These are phyloP conservation scores for Scytalopus superciliaris DNA, from an alignment of 2,113 vertebrate genomes.

Conservation along the genomic window DNA sequence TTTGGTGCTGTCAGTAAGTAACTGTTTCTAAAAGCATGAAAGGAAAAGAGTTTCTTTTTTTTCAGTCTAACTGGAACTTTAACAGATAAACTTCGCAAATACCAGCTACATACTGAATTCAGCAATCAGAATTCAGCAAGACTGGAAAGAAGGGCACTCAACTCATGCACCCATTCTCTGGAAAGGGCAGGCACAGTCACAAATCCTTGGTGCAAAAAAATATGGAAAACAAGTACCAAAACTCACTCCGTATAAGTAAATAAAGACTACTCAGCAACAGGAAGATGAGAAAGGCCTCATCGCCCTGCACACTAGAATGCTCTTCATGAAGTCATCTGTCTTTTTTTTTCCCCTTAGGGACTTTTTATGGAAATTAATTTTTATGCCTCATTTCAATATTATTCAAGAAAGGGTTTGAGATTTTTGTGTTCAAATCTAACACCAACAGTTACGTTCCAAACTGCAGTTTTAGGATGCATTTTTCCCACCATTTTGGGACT, in stretches of 20 bases:
- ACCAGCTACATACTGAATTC: not conserved
- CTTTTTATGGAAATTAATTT: conserved; percentile 11
- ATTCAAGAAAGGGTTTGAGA: not conserved
- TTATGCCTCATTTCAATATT: not conserved
- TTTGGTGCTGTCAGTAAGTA: not conserved
- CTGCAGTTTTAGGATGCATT: not conserved
- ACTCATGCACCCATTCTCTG: rapidly evolving
- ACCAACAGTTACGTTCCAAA: not conserved
- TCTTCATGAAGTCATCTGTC: not conserved
- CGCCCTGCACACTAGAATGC: not conserved
- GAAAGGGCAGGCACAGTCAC: not conserved
- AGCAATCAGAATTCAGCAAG: not conserved
- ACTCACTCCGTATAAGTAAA: not conserved
- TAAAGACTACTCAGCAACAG: not conserved
- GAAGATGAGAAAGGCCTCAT: not conserved
- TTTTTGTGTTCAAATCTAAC: not conserved
- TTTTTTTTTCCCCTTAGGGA: not conserved
- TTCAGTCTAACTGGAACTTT: not conserved
- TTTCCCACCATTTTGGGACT: not conserved
- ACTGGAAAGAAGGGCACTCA: not conserved
- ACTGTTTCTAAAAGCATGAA: not conserved
- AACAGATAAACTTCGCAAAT: not conserved
- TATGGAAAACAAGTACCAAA: not conserved
- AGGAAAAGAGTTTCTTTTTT: not conserved
- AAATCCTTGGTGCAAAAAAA: not conserved